Base-by-base conservation (phyloP, 1,140 invertebrate genomes). In the Panagrolaimus sp. region DNA sequence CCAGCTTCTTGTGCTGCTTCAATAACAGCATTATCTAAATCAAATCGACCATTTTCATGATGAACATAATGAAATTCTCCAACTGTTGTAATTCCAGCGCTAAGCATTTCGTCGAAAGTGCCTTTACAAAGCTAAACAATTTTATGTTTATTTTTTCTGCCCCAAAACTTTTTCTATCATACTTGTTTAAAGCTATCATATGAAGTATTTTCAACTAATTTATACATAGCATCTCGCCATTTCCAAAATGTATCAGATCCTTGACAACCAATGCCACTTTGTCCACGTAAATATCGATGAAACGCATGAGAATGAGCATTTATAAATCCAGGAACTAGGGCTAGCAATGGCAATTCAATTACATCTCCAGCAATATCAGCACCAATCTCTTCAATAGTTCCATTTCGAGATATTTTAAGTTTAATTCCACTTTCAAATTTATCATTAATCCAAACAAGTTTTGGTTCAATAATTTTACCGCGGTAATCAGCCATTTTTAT, bases 51-150 rank as follows among this genome's bases (percentile, higher is more conserved):
- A 46, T 69, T 51, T 16, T 62, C 53, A 53, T 81, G 79, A 63
- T 81, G 79, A 8, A 81, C 80, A 53, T 81, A 81, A 65, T 81
- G 79, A 63, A 82, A 81, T 67, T 81, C 79, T 14, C 79, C 79
- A 42, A 81, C 79, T 4, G 75, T 76, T 8, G 79, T 81, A 53
- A 81, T 81, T 45, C 79, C 79, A 5, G 78, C 76, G n/a, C 63
- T 62, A 1, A 81, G 62, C 79, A 81, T 81, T 69, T 81, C 79
- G n/a, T 57, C 38, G 65, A 81, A 81, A 23, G 80, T 82, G 0
- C 67, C 68, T 46, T 65, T 44, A 20, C 80, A 82, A 45, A 75
- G 75, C 73, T 82, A 43, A 69, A 82, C 73, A 20, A 2, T 4
- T 38, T 38, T 7, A 38, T n/a, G n/a, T n/a, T n/a, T n/a, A n/a